Evolutionary conservation across 2,797 vertebrate genomes (phyloP), one percentile per base, ranked within the genome.

Genomic region (Coendou prehensilis): DNA sequence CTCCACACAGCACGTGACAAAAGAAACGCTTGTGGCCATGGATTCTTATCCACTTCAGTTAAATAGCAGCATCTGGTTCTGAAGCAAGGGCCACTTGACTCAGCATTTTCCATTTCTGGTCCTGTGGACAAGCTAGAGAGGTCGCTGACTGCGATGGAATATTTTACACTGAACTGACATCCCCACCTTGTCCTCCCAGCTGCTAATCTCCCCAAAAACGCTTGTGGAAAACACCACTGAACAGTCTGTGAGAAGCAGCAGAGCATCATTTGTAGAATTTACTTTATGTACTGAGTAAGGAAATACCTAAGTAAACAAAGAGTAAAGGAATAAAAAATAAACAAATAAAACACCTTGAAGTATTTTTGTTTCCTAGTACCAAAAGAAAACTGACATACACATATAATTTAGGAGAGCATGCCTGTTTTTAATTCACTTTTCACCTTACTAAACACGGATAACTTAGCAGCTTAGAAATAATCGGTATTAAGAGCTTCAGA

Each of bases 11-110:
- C 30, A 50, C 56, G 64, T 22, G 47, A 85, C 78, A 87, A 56
- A 95, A 61, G 75, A 94, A 86, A 89, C 37, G 47, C 59, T 23
- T 97, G 94, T 30, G 85, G 76, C 56, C 23, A 1, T 37, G 85
- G 81, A 91, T 56, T 17, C 50, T 33, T 17, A 78, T 82, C 76
- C 91, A 91, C 81, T 75, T 61, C 47, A 67, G 41, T 82, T 96
- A 89, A 96, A 71, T 4, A 64, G 45, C 20, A 67, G 67, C 76
- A 73, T 73, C 80, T 82, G 80, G 8, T 56, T 52, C 5, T 17
- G 57, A 84, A 45, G 52, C 91, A 26, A n/a, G 4, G 41, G 50
- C 57, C 52, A 56, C 67, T 57, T 63, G 89, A 97, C 54, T 88
- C 89, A 86, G 84, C 22, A 0, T 83, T 94, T 95, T 92, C 92